Base-by-base conservation (phyloP, 2,888 invertebrate genomes). In the Kuschelorhynchus macadamiae region DNA sequence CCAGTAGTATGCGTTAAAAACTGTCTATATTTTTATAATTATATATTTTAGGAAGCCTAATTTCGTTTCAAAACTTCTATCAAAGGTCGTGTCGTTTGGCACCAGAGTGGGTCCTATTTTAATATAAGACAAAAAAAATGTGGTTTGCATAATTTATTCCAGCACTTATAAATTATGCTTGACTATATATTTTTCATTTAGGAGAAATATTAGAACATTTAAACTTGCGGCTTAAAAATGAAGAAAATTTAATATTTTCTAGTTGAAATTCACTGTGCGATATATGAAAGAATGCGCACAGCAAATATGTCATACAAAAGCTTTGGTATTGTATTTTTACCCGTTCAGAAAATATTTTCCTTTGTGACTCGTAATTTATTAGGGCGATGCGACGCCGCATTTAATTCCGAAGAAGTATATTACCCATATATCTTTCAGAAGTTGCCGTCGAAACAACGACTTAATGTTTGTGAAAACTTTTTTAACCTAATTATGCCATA, bases 381-480 rank as follows among this genome's bases (percentile, higher is more conserved):
- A 59, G 41, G 33, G 53, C 12, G 14, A 36, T 7, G 33, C 59
- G 36, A 36, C 59, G 39, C 33, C 52, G 44, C 46, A 18, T 60
- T 66, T 60, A 66, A 66, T 66, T 66, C 60, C 42, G 42, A 14
- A 50, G 53, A 59, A 60, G 60, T 66, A 66, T 66, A 59, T 66
- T 66, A 59, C 53, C 59, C 66, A 66, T 60, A 66, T 66, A 42
- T 66, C 60, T 66, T 60, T 44, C n/a, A 18, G 50, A 36, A 65
- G 60, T 33, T 20, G 33, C 53, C 52, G 46, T 53, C 47, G 39
- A 60, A 60, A 25, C 11, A 44, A 4, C 18, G 18, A 44, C n/a
- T 9, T 1, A 44, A 20, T 18, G 18, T 36, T 36, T 36, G 11
- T 36, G 36, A 36, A n/a, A 36, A 7, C 7, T 7, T 25, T 7